These are phyloP conservation scores for Popillia japonica DNA, from an alignment of 1,140 invertebrate species.

Conservation along the genomic window DNA sequence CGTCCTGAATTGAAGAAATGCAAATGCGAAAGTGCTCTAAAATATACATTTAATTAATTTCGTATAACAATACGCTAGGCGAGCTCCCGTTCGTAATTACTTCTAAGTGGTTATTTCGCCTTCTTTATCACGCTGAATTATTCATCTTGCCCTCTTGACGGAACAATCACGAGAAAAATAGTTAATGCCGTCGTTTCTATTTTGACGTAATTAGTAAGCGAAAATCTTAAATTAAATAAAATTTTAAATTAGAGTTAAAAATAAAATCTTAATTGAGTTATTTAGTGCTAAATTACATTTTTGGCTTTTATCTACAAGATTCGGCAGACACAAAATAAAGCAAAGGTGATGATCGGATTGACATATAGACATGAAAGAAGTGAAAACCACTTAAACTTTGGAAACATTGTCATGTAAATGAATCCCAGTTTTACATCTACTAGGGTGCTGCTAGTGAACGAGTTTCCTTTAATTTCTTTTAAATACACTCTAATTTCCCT, in stretches of 20 bases:
- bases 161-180: neutral
- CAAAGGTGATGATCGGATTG: too few species aligned
- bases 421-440: too few species aligned
- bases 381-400: too few species aligned
- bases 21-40: slow-evolving; percentile 32
- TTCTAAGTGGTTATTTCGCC: slow-evolving; percentile 25
- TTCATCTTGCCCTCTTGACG: neutral
- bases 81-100: slow-evolving; percentile 4
- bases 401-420: too few species aligned
- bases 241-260: too few species aligned
- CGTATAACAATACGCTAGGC: slow-evolving; percentile 16
- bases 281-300: too few species aligned
- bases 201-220: neutral
- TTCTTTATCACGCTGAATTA: neutral
- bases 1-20: slow-evolving; percentile 24
- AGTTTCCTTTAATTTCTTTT: neutral
- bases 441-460: neutral
- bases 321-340: too few species aligned
- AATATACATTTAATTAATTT: slow-evolving; percentile 36
- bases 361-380: too few species aligned
- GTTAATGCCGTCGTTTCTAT: neutral
- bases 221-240: too few species aligned
- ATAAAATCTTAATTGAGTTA: too few species aligned
- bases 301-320: too few species aligned
- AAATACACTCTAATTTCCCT: neutral